Base-by-base conservation (phyloP, 2,888 invertebrate species). In the Oscheius sp. region DNA sequence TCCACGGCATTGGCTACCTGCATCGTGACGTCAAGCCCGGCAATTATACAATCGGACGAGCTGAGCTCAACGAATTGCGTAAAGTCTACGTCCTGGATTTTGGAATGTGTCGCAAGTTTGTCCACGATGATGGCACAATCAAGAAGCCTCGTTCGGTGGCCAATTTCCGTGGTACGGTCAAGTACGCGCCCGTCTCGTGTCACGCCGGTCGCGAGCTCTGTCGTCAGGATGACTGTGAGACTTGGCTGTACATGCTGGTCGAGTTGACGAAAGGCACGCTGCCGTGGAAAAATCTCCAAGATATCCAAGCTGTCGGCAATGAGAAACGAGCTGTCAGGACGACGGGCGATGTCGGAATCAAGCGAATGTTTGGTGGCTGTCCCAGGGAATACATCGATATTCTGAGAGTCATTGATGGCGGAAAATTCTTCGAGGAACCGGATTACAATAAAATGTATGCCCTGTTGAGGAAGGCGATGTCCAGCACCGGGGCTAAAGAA, bases 131-230 rank as follows among this genome's bases (percentile, higher is more conserved):
- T 46, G 81, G 82, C 27, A 78, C 77, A 18, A 81, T 81, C 70
- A 72, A 78, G 43, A 85, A 83, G 59, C 86, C 86, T 46, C 76
- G 86, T 21, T 76, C 77, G 6, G 83, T 81, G 13, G 85, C 85
- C 63, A 85, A 84, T 12, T 85, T 85, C 77, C 82, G 85, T 35
- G 85, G 85, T 70, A 85, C 85, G 7, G 85, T 85, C 58, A 84
- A 84, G 18, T 85, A 85, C 72, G 85, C 85, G 2, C 83, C 85
- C 41, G 81, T 85, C 52, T 80, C 82, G 18, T 85, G 85, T 68
- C 85, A 85, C 61, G 79, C 63, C 73, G 81, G 69, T 77, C 84
- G 70, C 49, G 85, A 84, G 61, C 70, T 81, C 35, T 72, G 61
- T 52, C 76, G 85, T 46, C 84, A 85, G 73, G 86, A 83, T 43